Conservation (phyloP, 1,140 invertebrate genomes). For the Onthophagus taurus region DNA sequence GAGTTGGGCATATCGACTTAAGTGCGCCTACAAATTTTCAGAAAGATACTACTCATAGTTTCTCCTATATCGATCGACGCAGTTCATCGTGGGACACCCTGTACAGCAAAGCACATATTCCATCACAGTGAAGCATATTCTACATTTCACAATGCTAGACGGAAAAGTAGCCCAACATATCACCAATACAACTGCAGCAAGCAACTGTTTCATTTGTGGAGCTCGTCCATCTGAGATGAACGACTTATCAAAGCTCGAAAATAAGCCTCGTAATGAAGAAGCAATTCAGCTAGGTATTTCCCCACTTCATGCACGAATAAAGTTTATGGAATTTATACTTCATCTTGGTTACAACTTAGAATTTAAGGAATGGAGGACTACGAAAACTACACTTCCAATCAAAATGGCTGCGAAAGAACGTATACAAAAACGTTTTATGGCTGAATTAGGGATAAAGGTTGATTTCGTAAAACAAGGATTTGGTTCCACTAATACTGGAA, state of each 20-base stretch:
- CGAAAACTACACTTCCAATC: not conserved
- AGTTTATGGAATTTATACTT: not conserved
- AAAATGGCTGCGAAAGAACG: not conserved
- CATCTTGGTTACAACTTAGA: not conserved
- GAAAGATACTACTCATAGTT: too few relatives aligned
- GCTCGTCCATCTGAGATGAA: too few relatives aligned
- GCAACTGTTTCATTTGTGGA: not conserved
- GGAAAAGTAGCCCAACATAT: not conserved
- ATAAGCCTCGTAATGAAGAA: not conserved
- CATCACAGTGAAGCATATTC: not conserved
- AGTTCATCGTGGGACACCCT: too few relatives aligned
- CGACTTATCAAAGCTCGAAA: not conserved
- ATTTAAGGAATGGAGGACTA: not conserved
- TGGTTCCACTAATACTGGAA: not conserved
- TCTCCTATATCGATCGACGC: too few relatives aligned
- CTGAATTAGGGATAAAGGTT: not conserved
- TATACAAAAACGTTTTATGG: not conserved
- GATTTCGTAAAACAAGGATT: not conserved
- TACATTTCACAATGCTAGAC: not conserved
- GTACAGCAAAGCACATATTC: not conserved
- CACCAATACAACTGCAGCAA: not conserved
- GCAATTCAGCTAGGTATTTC: not conserved
- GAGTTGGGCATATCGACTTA: conserved; percentile 19
- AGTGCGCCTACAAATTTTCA: conserved; percentile 3
- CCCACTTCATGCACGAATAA: conserved; percentile 2